Percentiles rank a stretch among this genome's conserved stretches.
Evolutionary conservation across 2,797 vertebrate genomes (phyloP).

Genomic region (Clamator glandarius): DNA sequence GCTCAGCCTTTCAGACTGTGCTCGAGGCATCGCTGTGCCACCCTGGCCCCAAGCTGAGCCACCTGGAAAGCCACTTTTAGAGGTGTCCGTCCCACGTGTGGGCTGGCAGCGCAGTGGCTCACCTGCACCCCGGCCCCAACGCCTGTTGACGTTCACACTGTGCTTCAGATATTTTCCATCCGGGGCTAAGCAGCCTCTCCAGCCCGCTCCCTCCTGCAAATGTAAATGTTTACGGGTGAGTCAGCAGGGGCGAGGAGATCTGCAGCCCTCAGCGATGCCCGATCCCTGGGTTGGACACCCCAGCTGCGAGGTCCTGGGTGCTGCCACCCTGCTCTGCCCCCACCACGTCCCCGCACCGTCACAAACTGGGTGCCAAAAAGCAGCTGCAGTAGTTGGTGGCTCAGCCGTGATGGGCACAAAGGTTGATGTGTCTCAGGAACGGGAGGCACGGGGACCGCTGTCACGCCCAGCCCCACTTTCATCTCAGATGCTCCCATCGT

Average conservation of each 20-base stretch:
- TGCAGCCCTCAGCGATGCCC: fast-evolving
- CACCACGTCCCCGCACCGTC: fast-evolving
- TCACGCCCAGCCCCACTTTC: background rate
- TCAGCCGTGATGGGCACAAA: fast-evolving
- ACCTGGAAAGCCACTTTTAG: fast-evolving
- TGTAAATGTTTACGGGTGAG: conserved; percentile 27
- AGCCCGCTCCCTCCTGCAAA: background rate
- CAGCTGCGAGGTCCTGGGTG: too few species aligned
- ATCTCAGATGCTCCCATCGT: background rate
- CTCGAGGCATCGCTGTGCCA: fast-evolving
- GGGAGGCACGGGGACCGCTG: background rate
- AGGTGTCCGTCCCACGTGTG: background rate
- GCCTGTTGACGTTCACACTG: background rate
- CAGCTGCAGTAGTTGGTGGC: fast-evolving
- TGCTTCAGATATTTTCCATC: conserved; percentile 35
- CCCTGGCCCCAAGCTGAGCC: background rate
- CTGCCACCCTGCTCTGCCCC: background rate
- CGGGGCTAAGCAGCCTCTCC: background rate
- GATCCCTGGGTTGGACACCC: fast-evolving
- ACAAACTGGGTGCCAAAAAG: background rate
- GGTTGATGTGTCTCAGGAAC: fast-evolving
- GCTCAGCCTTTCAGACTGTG: fast-evolving
- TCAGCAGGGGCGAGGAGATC: background rate
- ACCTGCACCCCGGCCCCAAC: background rate
- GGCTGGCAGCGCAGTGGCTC: background rate